phyloP scores from a whole-genome alignment of 1,140 invertebrate species.

The Vanessa tameamea region DNA sequence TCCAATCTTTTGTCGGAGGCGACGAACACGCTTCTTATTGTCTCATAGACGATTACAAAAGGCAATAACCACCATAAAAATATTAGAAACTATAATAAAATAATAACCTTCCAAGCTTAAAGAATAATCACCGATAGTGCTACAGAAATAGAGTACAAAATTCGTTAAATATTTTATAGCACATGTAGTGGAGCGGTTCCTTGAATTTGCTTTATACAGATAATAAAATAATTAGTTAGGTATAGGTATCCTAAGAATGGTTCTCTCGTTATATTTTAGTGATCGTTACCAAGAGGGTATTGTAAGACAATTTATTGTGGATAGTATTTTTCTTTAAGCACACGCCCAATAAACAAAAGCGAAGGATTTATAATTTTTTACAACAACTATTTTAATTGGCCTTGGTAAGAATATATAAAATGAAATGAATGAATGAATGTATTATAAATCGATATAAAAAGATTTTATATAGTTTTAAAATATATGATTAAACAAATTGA shows the following conservation, averaged over 20 bases:
- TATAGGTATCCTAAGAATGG: conserved; percentile 27
- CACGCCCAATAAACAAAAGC: neutral
- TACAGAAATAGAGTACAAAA: conserved; percentile 7
- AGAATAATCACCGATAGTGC: neutral
- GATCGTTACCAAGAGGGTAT: conserved; percentile 11
- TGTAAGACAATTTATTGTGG: conserved; percentile 14
- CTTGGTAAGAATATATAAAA: neutral
- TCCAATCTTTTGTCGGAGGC: conserved; percentile 24
- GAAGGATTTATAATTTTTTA: no score
- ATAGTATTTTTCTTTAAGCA: neutral
- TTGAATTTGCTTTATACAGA: conserved; percentile 30
- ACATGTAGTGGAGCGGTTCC: conserved; percentile 14
- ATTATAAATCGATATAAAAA: neutral
- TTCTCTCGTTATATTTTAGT: conserved; percentile 28
- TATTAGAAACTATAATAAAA: conserved; percentile 46
- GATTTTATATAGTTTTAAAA: no score
- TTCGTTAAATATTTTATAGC: neutral
- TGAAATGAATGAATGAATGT: no score
- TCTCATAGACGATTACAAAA: conserved; percentile 45
- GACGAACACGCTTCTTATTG: conserved; percentile 34
- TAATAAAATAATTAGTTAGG: conserved; percentile 39
- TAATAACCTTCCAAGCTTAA: neutral
- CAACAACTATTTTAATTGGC: no score
- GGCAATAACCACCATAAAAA: conserved; percentile 51
- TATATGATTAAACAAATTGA: no score